Base-by-base conservation (phyloP, 2,888 invertebrate genomes). In the Nebria brevicollis region DNA sequence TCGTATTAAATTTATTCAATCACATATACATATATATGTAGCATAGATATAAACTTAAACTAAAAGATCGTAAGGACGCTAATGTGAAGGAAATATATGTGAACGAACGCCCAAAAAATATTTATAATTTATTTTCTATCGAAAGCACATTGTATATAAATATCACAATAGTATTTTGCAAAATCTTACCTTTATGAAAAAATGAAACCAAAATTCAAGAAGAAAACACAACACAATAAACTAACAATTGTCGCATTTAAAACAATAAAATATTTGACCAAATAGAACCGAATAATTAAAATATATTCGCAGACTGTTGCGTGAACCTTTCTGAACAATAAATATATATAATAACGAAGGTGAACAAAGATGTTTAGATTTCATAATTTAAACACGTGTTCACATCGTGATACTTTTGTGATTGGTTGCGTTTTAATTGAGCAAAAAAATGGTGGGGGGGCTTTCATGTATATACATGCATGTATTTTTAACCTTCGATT, bases 351-450 rank as follows among this genome's bases (percentile, higher is more conserved):
- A 66, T 79, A 68, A 66, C 66, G 73, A 20, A 74, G 65, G 43
- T 79, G 66, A 26, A 79, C 74, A 79, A 79, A 79, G 42, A 78
- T 79, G 75, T 80, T 80, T 75, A 80, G 68, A 80, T 75, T 80
- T 79, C 74, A 15, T 34, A 77, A 78, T 64, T 34, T 34, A 34
- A 34, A 43, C 80, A 80, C 80, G 80, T 80, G 80, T 65, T 72
- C 15, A 15, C 43, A 25, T 72, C 80, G 80, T 80, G 80, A 75
- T 66, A 20, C 54, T 13, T 26, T 13, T 75, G 75, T 80, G n/a
- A 70, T 80, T 80, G 80, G 75, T 64, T 70, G 64, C 66, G 11
- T 70, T 25, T 68, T 68, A 68, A 26, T 11, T 13, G 26, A 68
- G 26, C 73, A 42, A 34, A 73, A 42, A 26, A 13, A 26, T 13